A percentile compares a stretch with the other conserved stretches of the same genome.
These are phyloP conservation scores for Tholera decimalis DNA, from an alignment of 2,888 invertebrate species.

Conservation along the genomic window DNA sequence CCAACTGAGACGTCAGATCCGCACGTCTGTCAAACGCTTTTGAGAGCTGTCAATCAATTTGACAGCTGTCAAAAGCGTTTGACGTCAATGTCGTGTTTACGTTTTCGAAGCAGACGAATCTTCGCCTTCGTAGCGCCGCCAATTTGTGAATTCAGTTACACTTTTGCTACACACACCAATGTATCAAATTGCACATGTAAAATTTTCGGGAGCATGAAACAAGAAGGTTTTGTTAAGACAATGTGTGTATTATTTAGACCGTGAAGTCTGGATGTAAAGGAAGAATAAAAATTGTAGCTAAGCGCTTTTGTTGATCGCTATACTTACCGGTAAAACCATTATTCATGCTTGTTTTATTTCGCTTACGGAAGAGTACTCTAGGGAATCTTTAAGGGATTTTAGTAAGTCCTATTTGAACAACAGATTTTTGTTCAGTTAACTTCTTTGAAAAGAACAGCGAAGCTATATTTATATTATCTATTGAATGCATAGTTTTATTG, in stretches of 20 bases:
- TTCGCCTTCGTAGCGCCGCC: too few species aligned
- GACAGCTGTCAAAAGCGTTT: too few species aligned
- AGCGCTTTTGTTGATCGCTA: slow-evolving; percentile 31
- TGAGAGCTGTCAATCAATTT: too few species aligned
- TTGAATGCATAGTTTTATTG: background rate
- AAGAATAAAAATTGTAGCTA: slow-evolving; percentile 28
- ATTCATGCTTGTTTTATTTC: slow-evolving; percentile 1
- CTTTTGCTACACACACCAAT: background rate
- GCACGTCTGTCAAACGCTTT: too few species aligned
- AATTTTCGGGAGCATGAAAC: slow-evolving; percentile 30
- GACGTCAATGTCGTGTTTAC: too few species aligned
- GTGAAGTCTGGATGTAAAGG: slow-evolving; percentile 52
- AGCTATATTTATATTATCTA: too few species aligned
- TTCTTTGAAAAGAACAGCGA: background rate
- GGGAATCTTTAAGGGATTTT: background rate
- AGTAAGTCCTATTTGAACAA: background rate
- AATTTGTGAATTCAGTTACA: too few species aligned
- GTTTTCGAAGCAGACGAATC: too few species aligned
- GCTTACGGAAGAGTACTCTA: slow-evolving; percentile 3
- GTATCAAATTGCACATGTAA: slow-evolving; percentile 11
- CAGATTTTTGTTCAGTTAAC: background rate
- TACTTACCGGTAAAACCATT: slow-evolving; percentile 9
- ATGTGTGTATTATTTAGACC: slow-evolving; percentile 52
- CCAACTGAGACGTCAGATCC: too few species aligned
- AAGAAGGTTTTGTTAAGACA: slow-evolving; percentile 40